phyloP scores from a whole-genome alignment of 2,888 invertebrate species.

The Scaptomyza parva region DNA sequence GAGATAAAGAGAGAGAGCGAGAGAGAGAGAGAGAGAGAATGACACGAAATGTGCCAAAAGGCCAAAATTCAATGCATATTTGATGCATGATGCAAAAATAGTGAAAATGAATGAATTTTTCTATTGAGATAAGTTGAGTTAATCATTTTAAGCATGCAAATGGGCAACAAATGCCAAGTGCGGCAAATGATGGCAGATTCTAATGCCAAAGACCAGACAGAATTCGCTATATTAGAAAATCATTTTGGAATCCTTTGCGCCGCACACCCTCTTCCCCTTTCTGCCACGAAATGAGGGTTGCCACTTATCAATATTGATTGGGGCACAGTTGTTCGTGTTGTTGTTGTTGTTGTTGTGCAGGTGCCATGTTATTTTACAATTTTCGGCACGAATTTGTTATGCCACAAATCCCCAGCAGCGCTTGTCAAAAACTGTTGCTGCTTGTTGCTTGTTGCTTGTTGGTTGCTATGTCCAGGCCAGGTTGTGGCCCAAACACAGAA shows the following conservation, averaged over 20 bases:
- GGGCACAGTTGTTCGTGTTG: constrained; percentile 4
- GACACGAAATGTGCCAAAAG: constrained; percentile 4
- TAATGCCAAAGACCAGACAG: constrained; percentile 11
- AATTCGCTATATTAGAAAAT: constrained; percentile 9
- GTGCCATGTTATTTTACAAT: constrained; percentile 58
- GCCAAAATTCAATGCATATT: constrained; percentile 33
- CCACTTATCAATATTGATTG: constrained; percentile 74
- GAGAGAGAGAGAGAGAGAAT: not conserved
- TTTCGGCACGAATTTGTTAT: constrained; percentile 65
- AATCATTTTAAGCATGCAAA: constrained; percentile 56
- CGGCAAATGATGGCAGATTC: constrained; percentile 40
- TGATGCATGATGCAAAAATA: constrained; percentile 18
- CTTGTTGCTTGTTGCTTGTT: constrained; percentile 7
- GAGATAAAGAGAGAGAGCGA: too few relatives aligned
- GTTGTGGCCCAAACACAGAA: constrained; percentile 35
- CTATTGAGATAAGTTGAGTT: constrained; percentile 44
- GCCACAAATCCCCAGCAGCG: constrained; percentile 75
- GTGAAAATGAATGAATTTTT: constrained; percentile 16
- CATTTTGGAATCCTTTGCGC: constrained; percentile 9
- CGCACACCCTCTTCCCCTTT: not conserved
- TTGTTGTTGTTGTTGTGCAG: constrained; percentile 20
- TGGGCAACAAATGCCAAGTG: constrained; percentile 33
- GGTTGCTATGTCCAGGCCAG: constrained; percentile 6
- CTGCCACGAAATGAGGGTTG: constrained; percentile 30
- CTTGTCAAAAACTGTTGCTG: constrained; percentile 63